A percentile compares a stretch with the other conserved stretches of the same genome.
Conservation (phyloP, 2,888 invertebrate genomes). For the Microplitis manilae region DNA sequence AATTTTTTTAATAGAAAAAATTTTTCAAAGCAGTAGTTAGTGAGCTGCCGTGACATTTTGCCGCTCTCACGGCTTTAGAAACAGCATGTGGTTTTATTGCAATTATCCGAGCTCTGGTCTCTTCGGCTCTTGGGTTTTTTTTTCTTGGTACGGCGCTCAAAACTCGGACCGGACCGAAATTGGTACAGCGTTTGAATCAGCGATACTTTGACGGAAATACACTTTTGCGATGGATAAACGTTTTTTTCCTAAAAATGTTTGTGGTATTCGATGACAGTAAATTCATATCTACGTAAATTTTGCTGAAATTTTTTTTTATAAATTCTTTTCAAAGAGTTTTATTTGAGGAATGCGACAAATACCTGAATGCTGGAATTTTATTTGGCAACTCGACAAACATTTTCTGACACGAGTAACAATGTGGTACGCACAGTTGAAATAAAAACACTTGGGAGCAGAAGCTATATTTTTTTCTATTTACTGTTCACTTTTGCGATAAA, state of each 20-base stretch:
- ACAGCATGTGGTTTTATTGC: slow-evolving; percentile 11
- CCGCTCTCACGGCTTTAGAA: not conserved
- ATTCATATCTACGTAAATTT: not conserved
- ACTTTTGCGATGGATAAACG: not conserved
- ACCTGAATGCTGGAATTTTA: not conserved
- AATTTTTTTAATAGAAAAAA: not conserved
- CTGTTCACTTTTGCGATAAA: not conserved
- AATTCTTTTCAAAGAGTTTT: not conserved
- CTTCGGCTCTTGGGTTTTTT: not conserved
- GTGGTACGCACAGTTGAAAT: not conserved
- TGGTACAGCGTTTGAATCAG: not conserved
- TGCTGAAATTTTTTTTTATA: no score
- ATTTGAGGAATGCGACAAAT: not conserved
- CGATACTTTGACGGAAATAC: no score
- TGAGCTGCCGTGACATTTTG: not conserved
- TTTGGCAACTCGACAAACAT: not conserved
- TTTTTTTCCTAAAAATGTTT: not conserved
- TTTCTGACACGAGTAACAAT: not conserved
- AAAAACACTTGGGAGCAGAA: not conserved
- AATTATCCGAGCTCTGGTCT: slow-evolving; percentile 4
- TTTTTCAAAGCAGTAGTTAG: slow-evolving; percentile 6
- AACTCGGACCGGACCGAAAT: no score
- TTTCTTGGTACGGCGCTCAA: not conserved
- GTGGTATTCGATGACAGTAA: not conserved
- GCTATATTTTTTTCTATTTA: not conserved